Percentiles rank a stretch among this genome's conserved stretches.
phyloP scores from a whole-genome alignment of 2,113 vertebrate species.

The Pelecanoides urinatrix region DNA sequence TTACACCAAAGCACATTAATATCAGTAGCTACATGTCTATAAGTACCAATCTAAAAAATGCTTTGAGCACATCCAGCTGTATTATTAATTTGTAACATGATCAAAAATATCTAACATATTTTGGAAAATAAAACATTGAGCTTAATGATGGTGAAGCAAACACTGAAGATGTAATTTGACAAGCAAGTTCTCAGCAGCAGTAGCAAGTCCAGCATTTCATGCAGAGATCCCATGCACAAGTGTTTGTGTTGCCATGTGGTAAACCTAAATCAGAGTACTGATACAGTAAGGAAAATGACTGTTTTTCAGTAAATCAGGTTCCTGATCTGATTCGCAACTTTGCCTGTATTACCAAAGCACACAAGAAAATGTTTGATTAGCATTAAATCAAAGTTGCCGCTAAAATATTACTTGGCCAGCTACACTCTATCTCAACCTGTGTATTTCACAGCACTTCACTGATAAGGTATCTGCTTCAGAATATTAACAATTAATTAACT shows the following conservation, averaged over 20 bases:
- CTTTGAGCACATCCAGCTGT: neutral
- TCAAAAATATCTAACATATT: neutral
- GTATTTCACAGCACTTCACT: neutral
- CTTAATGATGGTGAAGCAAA: neutral
- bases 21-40: neutral
- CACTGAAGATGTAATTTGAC: neutral
- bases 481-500: neutral
- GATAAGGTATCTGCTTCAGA: neutral
- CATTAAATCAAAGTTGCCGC: neutral
- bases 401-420: neutral
- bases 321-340: neutral
- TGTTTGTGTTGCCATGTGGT: neutral
- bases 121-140: neutral
- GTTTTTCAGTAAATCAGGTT: neutral
- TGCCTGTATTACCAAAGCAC: neutral
- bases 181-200: neutral
- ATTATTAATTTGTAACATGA: neutral
- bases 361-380: neutral
- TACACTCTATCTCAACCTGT: neutral
- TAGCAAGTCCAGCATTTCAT: neutral
- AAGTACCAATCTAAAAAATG: neutral
- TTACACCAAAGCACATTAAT: neutral
- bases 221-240: neutral
- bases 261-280: neutral
- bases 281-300: neutral